A percentile compares a stretch with the other conserved stretches of the same genome.
phyloP scores from a whole-genome alignment of 2,113 vertebrate genomes.

The Collichthys lucidus region DNA sequence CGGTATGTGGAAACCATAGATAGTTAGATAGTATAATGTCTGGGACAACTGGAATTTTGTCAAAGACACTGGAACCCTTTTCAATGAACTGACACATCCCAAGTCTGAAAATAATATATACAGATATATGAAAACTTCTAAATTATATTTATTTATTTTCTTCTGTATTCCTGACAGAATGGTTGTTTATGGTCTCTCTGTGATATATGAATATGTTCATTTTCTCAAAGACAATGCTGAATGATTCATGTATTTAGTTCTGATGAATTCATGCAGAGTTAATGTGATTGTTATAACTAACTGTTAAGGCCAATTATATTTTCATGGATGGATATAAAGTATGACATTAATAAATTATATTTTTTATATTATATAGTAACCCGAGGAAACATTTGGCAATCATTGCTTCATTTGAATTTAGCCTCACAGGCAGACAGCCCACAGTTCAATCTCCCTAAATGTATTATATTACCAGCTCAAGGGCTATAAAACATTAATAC shows the following conservation, averaged over 20 bases:
- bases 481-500: background rate
- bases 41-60: background rate
- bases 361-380: conserved; percentile 86
- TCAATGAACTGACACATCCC: background rate
- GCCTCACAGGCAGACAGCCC: background rate
- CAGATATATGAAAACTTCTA: background rate
- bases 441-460: background rate
- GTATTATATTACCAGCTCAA: background rate
- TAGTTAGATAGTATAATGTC: background rate
- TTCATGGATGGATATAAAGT: conserved; percentile 79
- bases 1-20: too few species aligned
- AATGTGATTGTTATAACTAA: conserved; percentile 51
- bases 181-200: background rate
- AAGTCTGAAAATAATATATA: background rate
- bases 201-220: background rate
- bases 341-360: conserved; percentile 90
- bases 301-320: conserved; percentile 54
- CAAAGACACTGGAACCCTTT: background rate
- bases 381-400: background rate
- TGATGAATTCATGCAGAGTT: conserved; percentile 30
- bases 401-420: conserved; percentile 6
- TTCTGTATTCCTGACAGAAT: background rate
- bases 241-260: background rate
- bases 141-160: background rate
- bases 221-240: background rate